A percentile compares a stretch with the other conserved stretches of the same genome.
phyloP scores from a whole-genome alignment of 2,797 vertebrate species.

The Poeciliopsis presidionis region DNA sequence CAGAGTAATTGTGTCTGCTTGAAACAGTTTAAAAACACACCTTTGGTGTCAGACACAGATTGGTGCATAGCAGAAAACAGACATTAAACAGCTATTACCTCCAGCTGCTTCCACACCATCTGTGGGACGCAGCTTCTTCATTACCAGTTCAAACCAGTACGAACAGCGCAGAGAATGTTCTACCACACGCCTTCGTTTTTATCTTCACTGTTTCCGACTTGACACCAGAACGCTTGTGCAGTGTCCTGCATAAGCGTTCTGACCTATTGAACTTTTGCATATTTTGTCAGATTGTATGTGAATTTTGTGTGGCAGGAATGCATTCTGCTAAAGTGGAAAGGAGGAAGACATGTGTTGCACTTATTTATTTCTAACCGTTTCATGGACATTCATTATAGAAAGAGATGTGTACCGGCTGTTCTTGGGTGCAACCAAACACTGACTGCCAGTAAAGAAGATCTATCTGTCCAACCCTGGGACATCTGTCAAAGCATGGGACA shows the following conservation, averaged over 20 bases:
- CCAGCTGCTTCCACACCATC: conserved; percentile 35
- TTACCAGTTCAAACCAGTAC: conserved; percentile 37
- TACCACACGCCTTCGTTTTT: neutral
- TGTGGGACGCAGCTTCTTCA: conserved; percentile 40
- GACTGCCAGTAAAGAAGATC: conserved; percentile 78
- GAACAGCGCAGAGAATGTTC: conserved; percentile 9
- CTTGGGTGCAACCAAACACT: conserved; percentile 65
- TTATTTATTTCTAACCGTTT: neutral
- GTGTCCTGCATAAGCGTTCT: neutral
- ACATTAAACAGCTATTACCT: conserved; percentile 65
- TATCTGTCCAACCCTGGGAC: conserved; percentile 68
- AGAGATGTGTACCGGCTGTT: conserved; percentile 63
- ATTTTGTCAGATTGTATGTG: neutral
- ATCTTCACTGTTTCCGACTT: conserved; percentile 4
- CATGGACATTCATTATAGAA: conserved; percentile 68
- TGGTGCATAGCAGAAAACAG: conserved; percentile 51
- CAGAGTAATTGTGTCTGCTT: conserved; percentile 53
- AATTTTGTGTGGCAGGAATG: neutral
- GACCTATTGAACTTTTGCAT: neutral
- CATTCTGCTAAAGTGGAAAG: conserved; percentile 12
- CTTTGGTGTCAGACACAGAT: conserved; percentile 54
- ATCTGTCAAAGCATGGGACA: conserved; percentile 71
- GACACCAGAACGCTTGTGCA: neutral
- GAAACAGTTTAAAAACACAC: conserved; percentile 64
- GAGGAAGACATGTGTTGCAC: neutral